Evolutionary conservation across 2,113 vertebrate species (phyloP).

Genomic region (Seriola dumerili): DNA sequence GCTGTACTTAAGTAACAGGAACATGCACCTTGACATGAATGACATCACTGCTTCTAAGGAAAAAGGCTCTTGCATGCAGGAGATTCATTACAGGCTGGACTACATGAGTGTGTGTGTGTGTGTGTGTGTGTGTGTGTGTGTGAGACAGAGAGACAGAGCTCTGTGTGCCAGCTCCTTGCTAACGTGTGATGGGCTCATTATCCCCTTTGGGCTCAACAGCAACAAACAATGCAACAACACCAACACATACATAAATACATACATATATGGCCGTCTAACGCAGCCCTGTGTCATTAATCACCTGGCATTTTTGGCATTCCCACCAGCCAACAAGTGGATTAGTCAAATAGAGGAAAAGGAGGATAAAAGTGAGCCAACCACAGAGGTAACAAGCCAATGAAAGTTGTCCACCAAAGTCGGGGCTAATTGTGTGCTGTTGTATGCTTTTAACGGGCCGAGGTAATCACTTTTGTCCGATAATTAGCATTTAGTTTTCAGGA

Average conservation of each 20-base stretch:
- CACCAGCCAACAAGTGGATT: constrained; percentile 39
- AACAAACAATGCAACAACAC: constrained; percentile 57
- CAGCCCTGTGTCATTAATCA: constrained; percentile 23
- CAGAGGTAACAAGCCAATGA: constrained; percentile 61
- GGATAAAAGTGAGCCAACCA: constrained; percentile 53
- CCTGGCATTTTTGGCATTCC: constrained; percentile 8
- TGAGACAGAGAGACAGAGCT: background rate
- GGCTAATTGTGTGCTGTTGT: constrained; percentile 62
- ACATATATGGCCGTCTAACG: constrained; percentile 5
- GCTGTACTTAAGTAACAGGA: constrained; percentile 39
- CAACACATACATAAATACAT: constrained; percentile 30
- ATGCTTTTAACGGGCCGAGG: constrained; percentile 61
- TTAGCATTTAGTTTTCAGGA: constrained; percentile 74
- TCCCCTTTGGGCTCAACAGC: constrained; percentile 50
- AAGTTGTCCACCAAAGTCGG: constrained; percentile 55
- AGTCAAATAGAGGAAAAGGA: constrained; percentile 34
- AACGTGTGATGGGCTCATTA: constrained; percentile 73
- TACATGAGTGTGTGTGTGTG: background rate
- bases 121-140: background rate
- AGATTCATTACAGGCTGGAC: constrained; percentile 34
- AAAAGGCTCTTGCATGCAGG: constrained; percentile 51
- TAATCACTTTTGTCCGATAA: constrained; percentile 72
- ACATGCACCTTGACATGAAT: constrained; percentile 40
- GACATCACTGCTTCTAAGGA: constrained; percentile 52
- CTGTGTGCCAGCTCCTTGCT: constrained; percentile 47